Evolutionary conservation across 2,797 vertebrate genomes (phyloP).

Genomic region (Odontamblyopus lacepedii): DNA sequence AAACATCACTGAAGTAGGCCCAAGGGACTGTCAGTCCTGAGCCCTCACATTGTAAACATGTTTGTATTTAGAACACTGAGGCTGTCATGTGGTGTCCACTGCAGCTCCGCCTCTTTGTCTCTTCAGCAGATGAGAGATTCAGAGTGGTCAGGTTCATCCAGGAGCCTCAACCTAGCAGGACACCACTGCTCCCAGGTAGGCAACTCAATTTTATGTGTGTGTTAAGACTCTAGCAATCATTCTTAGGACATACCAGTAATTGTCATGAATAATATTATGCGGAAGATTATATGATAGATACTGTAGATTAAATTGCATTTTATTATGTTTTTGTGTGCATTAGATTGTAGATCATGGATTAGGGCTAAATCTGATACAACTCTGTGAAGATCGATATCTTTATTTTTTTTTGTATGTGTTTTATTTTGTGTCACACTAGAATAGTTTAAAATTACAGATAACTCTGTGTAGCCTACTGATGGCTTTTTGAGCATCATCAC

Average conservation of each 20-base stretch:
- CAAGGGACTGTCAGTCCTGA: not conserved
- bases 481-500: not conserved
- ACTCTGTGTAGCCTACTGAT: not conserved
- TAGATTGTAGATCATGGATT: not conserved
- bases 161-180: not conserved
- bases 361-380: not conserved
- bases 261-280: not conserved
- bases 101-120: constrained; percentile 1
- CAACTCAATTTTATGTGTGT: not conserved
- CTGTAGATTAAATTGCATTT: not conserved
- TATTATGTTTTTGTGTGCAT: not conserved
- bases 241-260: not conserved
- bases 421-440: not conserved
- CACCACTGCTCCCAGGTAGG: constrained; percentile 8
- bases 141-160: constrained; percentile 3
- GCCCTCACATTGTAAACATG: not conserved
- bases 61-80: not conserved
- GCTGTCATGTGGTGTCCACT: not conserved
- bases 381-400: not conserved
- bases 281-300: not conserved
- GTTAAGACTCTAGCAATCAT: not conserved
- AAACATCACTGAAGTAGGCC: too few relatives aligned
- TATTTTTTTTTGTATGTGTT: not conserved
- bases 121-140: not conserved
- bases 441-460: not conserved